Percentiles rank a stretch among this genome's conserved stretches.
These are phyloP conservation scores for Holcopasites calliopsidis DNA, from an alignment of 1,140 invertebrate genomes.

Conservation along the genomic window DNA sequence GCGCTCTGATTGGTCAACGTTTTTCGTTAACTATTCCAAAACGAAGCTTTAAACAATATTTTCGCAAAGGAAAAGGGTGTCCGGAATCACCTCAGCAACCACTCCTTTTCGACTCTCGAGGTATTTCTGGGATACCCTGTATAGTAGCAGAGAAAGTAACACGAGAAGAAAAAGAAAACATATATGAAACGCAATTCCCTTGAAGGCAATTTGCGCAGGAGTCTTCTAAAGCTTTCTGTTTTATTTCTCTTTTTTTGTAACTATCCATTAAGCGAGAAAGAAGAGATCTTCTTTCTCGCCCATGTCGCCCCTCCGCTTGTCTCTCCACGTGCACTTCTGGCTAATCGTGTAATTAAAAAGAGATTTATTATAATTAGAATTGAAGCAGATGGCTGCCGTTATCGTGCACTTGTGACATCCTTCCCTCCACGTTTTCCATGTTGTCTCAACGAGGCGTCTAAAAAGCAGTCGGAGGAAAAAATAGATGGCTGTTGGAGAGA, in stretches of 20 bases:
- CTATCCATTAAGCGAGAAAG: conserved; percentile 32
- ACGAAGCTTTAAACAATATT: no score
- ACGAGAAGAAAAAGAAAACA: background rate
- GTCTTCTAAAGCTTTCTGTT: background rate
- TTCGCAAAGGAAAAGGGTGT: no score
- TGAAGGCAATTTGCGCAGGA: background rate
- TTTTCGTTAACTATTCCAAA: no score
- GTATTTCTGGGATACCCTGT: no score
- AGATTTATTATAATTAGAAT: conserved; percentile 71
- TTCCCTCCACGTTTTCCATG: background rate
- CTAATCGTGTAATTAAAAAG: conserved; percentile 65
- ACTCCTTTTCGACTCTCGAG: no score
- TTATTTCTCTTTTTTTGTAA: background rate
- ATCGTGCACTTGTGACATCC: background rate
- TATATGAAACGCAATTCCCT: conserved; percentile 11
- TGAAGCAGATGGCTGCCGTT: conserved; percentile 21
- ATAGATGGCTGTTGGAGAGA: background rate
- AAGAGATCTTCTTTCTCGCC: conserved; percentile 13
- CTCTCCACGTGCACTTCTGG: conserved; percentile 6
- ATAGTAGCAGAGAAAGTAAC: no score
- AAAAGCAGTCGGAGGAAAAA: background rate
- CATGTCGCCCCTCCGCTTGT: background rate
- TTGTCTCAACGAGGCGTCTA: background rate
- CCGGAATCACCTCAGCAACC: no score
- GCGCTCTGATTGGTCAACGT: no score